Evolutionary conservation across 1,140 invertebrate species (phyloP).

Genomic region (Tetramorium simillimum): DNA sequence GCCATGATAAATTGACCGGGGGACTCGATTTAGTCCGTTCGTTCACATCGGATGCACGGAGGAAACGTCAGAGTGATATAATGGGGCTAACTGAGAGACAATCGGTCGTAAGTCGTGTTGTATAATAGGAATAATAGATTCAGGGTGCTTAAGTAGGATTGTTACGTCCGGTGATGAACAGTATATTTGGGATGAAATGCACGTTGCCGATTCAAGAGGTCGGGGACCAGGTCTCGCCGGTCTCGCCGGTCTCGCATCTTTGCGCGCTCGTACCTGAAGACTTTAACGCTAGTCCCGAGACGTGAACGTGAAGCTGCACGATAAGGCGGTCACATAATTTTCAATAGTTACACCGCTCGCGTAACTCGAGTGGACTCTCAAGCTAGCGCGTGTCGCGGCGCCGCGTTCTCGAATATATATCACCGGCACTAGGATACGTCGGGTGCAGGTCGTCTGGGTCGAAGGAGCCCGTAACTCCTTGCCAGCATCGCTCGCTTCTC

Average conservation of each 20-base stretch:
- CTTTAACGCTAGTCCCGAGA: conserved; percentile 9
- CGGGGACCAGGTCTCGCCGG: not conserved
- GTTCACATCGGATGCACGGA: not conserved
- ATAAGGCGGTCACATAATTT: conserved; percentile 56
- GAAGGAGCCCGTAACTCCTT: conserved; percentile 76
- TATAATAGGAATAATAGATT: conserved; percentile 1
- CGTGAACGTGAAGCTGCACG: not conserved
- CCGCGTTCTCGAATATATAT: conserved; percentile 72
- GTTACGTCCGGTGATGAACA: not conserved
- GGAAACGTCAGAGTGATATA: not conserved
- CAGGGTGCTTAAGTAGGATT: not conserved
- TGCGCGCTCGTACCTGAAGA: not conserved
- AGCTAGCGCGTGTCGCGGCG: conserved; percentile 5
- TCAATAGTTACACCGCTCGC: conserved; percentile 32
- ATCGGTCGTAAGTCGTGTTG: not conserved
- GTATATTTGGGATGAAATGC: not conserved
- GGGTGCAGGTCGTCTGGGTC: conserved; percentile 72
- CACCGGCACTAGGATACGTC: conserved; percentile 72
- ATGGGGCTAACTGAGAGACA: conserved; percentile 13
- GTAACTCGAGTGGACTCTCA: conserved; percentile 36
- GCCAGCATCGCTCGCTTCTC: conserved; percentile 40
- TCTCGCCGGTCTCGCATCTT: not conserved
- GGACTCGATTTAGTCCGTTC: conserved; percentile 27
- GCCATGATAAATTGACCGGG: conserved; percentile 42
- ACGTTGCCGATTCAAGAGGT: not conserved